These are phyloP conservation scores for Trichonephila clavipes DNA, from an alignment of 1,140 invertebrate genomes.

Conservation along the genomic window DNA sequence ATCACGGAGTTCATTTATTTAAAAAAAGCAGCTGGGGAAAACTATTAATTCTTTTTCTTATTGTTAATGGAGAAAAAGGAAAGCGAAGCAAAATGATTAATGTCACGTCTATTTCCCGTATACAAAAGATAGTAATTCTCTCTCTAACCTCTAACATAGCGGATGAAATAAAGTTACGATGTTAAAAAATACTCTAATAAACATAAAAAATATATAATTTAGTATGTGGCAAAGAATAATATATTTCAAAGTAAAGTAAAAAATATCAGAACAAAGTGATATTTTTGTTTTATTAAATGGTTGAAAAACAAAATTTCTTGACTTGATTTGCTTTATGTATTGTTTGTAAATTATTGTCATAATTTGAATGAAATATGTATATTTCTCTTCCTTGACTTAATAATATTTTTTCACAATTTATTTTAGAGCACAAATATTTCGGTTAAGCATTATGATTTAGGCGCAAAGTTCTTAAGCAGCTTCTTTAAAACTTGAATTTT, in stretches of 20 bases:
- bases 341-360: not conserved
- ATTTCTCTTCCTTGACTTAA: too few relatives aligned
- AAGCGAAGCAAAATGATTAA: not conserved
- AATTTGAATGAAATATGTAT: not conserved
- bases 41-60: conserved; percentile 26
- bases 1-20: conserved; percentile 20
- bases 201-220: not conserved
- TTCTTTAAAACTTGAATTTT: too few relatives aligned
- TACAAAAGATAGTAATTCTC: not conserved
- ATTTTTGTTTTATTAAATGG: not conserved
- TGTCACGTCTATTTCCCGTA: not conserved
- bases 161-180: not conserved
- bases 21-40: not conserved
- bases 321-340: not conserved
- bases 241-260: not conserved
- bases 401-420: too few relatives aligned
- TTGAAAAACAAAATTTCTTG: not conserved
- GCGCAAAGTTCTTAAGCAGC: too few relatives aligned
- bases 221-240: not conserved
- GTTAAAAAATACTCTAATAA: not conserved
- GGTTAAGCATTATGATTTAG: too few relatives aligned
- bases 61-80: not conserved
- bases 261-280: not conserved
- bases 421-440: too few relatives aligned
- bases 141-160: not conserved